Base-by-base conservation (phyloP, 92 coral and sea anemone genomes). In the Palythoa grandis region DNA sequence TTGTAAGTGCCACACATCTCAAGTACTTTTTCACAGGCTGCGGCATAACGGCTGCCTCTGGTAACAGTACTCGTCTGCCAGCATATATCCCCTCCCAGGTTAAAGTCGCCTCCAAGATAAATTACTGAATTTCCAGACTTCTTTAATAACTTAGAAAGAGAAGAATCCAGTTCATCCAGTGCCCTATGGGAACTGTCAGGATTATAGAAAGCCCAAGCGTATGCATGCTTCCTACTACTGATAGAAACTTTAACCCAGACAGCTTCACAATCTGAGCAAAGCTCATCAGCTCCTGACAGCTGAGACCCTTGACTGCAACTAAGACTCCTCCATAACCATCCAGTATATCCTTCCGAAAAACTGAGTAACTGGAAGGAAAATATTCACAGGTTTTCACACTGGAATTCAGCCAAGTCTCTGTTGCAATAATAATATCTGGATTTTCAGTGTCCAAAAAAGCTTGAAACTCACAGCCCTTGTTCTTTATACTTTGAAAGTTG, bases 61-160 rank as follows among this genome's bases (percentile, higher is more conserved):
- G 86, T 48, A 67, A 82, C 70, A 65, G 86, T 82, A 67, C 70
- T 67, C 24, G 71, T 82, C 70, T 66, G 43, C 85, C 85, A 79
- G 71, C 85, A 79, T 23, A 79, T 79, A 61, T 79, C 85, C 20
- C 85, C 85, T 66, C 86, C 86, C 65, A 82, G 86, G 70, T 82
- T 82, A 67, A 82, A 82, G 67, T 82, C 86, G 3, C 86, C 86
- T 57, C 76, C 86, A 61, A 82, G 75, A 50, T 54, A 82, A 43
- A 82, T 67, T 25, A 82, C 54, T 37, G 86, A 79, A 37, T n/a
- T n/a, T n/a, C n/a, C 22, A 9, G 35, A 54, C 35, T 29, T 29
- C 35, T 29, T 29, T 70, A 58, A 11, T 60, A 82, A 39, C 71
- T 82, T 56, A 48, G 86, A 82, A 68, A 82, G 86, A 54, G 86